Evolutionary conservation across 2,113 vertebrate genomes (phyloP).

Genomic region (Pyxicephalus adspersus): DNA sequence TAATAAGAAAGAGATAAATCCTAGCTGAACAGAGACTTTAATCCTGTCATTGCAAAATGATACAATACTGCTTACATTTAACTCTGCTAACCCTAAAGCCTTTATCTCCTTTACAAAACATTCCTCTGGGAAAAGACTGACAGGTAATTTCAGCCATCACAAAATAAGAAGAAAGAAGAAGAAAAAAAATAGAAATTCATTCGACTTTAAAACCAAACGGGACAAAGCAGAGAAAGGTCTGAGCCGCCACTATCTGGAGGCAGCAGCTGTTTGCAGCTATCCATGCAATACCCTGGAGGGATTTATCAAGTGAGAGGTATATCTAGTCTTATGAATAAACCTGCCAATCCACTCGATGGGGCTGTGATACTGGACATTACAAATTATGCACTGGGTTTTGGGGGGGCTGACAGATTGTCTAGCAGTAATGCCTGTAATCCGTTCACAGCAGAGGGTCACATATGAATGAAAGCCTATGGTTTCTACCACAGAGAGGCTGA

Average conservation of each 20-base stretch:
- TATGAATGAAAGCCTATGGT: constrained; percentile 32
- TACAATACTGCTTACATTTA: constrained; percentile 47
- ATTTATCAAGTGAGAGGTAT: constrained; percentile 28
- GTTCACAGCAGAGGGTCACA: constrained; percentile 32
- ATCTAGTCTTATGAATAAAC: constrained; percentile 42
- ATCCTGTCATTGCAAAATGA: constrained; percentile 32
- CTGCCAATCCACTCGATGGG: constrained; percentile 43
- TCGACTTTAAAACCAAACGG: constrained; percentile 29
- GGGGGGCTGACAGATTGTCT: constrained; percentile 10
- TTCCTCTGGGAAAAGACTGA: constrained; percentile 46
- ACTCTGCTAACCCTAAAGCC: constrained; percentile 48
- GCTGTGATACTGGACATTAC: constrained; percentile 4
- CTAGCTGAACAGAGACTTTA: neutral
- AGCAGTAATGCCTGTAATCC: constrained; percentile 29
- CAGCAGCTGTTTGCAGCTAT: constrained; percentile 37
- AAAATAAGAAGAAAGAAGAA: constrained; percentile 6
- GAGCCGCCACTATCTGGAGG: constrained; percentile 36
- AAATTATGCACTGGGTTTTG: neutral
- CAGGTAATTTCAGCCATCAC: constrained; percentile 44
- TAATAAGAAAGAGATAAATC: neutral
- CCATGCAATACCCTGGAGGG: constrained; percentile 36
- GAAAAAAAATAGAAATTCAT: constrained; percentile 19
- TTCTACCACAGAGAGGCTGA: constrained; percentile 21
- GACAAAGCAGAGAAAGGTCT: constrained; percentile 3
- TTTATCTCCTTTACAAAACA: constrained; percentile 53